Evolutionary conservation across 2,113 vertebrate species (phyloP), one percentile per base, ranked within the genome.

Genomic region (Grus americana): DNA sequence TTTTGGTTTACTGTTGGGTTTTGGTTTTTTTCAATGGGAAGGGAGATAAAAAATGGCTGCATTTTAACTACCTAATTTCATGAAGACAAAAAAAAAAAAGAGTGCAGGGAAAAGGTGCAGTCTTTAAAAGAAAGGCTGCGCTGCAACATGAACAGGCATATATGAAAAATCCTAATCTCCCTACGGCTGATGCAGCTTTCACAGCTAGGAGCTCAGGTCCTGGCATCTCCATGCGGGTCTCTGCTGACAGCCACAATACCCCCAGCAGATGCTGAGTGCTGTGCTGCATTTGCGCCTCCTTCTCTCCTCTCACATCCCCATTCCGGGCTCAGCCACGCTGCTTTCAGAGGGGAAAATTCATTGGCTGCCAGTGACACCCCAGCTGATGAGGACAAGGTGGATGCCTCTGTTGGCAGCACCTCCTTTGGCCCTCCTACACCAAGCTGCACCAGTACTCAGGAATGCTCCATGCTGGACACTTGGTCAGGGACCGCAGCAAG

Each of bases 161-260:
- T 14, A 36, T 13, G 55, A 75, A 67, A 88, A 67, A 47, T 21
- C 32, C 47, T 58, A 0, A 79, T 61, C 27, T 61, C 30, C 44
- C 40, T 34, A 47, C 38, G 52, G 54, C 40, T 4, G 4, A 58
- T 20, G 57, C 52, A 90, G 85, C n/a, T 72, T 20, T n/a, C 58
- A 47, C 2, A 5, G 52, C 63, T 22, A 27, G n/a, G 29, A 78
- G 50, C 36, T 71, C 57, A 71, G 54, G 44, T 55, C 27, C 65
- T 65, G 58, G 30, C 12, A 46, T 6, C 29, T 32, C 50, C 1
- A 1, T 3, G 1, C 1, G 2, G 40, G n/a, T 40, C 55, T 66
- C 81, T 85, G 78, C 70, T 42, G 65, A 49, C 47, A 84, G 66
- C 57, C 6, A 1, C 42, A 58, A 11, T 9, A 59, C 9, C 21